Evolutionary conservation across 2,888 invertebrate genomes (phyloP).

Genomic region (Tinea semifulvella): DNA sequence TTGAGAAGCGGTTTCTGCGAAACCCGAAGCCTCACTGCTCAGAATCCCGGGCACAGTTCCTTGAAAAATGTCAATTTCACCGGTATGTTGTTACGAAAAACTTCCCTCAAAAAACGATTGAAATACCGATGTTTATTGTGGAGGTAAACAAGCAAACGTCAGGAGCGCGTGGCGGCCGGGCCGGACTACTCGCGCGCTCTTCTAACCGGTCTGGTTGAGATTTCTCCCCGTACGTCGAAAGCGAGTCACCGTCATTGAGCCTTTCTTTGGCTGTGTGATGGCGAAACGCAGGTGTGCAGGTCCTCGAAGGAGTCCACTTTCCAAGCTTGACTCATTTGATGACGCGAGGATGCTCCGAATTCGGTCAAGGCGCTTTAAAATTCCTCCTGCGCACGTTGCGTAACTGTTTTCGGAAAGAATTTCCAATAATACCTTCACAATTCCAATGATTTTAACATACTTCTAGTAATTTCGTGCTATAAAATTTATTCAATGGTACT

Average conservation of each 20-base stretch:
- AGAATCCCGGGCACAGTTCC: neutral
- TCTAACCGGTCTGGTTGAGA: constrained; percentile 5
- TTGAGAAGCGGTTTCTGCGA: neutral
- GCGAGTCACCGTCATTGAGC: constrained; percentile 5
- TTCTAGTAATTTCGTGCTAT: too few relatives aligned
- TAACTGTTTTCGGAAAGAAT: neutral
- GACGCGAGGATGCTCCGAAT: constrained; percentile 11
- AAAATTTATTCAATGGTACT: too few relatives aligned
- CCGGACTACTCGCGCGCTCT: constrained; percentile 7
- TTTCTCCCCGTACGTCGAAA: constrained; percentile 5
- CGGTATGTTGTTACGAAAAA: neutral
- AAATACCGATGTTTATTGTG: constrained; percentile 1
- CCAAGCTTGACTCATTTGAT: constrained; percentile 11
- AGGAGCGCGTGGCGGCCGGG: neutral
- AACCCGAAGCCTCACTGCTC: neutral
- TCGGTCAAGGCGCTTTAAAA: constrained; percentile 10
- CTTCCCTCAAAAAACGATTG: neutral
- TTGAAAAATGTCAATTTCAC: constrained; percentile 3
- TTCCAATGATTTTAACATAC: too few relatives aligned
- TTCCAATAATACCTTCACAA: neutral
- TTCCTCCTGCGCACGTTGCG: constrained; percentile 8
- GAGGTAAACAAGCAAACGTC: constrained; percentile 3
- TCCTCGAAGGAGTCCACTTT: neutral
- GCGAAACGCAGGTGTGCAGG: constrained; percentile 8
- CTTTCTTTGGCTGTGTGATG: neutral